Conservation (phyloP, 2,888 invertebrate species). For the Itoplectis maculator region DNA sequence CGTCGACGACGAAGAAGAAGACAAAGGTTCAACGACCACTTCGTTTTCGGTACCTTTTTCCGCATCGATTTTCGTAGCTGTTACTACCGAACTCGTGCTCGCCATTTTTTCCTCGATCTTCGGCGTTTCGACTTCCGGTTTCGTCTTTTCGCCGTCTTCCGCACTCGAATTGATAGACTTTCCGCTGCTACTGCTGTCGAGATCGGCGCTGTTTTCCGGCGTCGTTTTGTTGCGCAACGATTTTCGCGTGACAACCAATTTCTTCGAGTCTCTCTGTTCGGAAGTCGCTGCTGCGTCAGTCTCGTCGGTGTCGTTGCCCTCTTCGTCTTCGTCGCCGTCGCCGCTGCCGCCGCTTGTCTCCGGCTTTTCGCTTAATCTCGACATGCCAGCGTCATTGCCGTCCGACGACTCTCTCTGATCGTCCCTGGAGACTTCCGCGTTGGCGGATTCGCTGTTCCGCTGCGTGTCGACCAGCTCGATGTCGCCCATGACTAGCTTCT, state of each 20-base stretch:
- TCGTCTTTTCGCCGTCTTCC: slow-evolving; percentile 38
- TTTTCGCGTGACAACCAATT: slow-evolving; percentile 57
- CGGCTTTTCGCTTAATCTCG: slow-evolving; percentile 37
- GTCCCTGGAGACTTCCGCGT: slow-evolving; percentile 56
- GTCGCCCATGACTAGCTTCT: slow-evolving; percentile 84
- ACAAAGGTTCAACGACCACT: background rate
- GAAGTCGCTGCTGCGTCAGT: background rate
- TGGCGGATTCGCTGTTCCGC: slow-evolving; percentile 73
- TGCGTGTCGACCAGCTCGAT: slow-evolving; percentile 78
- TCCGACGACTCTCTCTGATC: slow-evolving; percentile 45
- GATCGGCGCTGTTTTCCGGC: slow-evolving; percentile 39
- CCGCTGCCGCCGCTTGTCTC: slow-evolving; percentile 22
- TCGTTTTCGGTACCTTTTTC: background rate
- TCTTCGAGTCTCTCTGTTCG: slow-evolving; percentile 55
- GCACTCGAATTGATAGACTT: slow-evolving; percentile 26
- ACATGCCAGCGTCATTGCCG: slow-evolving; percentile 24
- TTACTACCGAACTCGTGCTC: slow-evolving; percentile 8
- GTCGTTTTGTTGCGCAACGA: slow-evolving; percentile 56
- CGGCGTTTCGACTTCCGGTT: background rate
- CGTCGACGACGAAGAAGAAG: background rate
- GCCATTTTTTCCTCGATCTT: slow-evolving; percentile 51
- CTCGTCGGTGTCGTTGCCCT: slow-evolving; percentile 51
- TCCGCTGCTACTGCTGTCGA: slow-evolving; percentile 32
- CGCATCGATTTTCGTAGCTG: background rate
- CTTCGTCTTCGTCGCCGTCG: background rate